phyloP scores from a whole-genome alignment of 2,797 vertebrate species.

The Rhinichthys osculus region DNA sequence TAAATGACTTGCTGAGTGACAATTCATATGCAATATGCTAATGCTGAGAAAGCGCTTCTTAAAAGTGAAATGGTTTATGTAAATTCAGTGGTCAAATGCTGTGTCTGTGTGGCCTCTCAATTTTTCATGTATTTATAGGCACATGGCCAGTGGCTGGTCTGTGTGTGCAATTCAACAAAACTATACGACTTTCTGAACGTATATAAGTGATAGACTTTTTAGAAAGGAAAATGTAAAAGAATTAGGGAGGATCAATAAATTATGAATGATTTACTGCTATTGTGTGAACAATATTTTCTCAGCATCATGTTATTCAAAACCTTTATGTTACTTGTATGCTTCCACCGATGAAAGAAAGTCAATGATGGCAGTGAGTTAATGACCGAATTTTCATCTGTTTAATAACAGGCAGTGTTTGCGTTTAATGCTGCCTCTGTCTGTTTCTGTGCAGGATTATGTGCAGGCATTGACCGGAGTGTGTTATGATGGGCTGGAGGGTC shows the following conservation, averaged over 20 bases:
- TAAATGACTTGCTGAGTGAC: not conserved
- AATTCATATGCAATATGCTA: too few relatives aligned
- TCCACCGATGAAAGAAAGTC: not conserved
- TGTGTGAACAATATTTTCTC: not conserved
- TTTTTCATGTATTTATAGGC: not conserved
- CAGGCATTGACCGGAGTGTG: slow-evolving; percentile 96
- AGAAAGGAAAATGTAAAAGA: not conserved
- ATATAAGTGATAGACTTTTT: not conserved
- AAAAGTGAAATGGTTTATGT: too few relatives aligned
- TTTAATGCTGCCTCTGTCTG: not conserved
- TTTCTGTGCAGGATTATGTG: slow-evolving; percentile 86
- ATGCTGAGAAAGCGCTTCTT: too few relatives aligned
- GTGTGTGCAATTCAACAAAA: not conserved
- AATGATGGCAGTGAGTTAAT: not conserved
- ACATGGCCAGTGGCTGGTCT: not conserved
- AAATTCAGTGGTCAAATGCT: too few relatives aligned
- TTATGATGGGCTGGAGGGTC: slow-evolving; percentile 95
- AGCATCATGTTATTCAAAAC: not conserved
- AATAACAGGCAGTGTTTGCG: not conserved
- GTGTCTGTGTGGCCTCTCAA: too few relatives aligned
- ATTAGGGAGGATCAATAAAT: not conserved
- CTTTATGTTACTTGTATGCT: not conserved
- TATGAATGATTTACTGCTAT: not conserved
- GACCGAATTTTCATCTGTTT: not conserved
- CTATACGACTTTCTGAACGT: not conserved